A percentile compares a stretch with the other conserved stretches of the same genome.
Evolutionary conservation across 2,113 vertebrate genomes (phyloP).

Genomic region (Nothocercus julius): DNA sequence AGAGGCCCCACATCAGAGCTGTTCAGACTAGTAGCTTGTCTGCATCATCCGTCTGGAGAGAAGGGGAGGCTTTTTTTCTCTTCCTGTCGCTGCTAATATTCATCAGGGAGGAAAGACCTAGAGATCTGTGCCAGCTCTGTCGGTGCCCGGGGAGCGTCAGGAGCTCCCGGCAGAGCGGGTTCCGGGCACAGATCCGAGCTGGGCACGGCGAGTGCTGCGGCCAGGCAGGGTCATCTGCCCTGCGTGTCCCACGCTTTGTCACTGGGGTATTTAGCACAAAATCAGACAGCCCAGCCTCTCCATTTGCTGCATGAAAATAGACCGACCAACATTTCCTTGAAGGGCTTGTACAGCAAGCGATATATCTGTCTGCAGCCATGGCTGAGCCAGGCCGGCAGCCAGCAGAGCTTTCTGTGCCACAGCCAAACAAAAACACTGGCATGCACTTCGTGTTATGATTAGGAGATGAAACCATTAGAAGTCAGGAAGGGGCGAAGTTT

Average conservation of each 20-base stretch:
- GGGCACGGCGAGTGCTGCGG: accelerated
- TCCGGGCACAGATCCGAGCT: neutral
- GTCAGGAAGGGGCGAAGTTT: neutral
- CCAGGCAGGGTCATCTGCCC: neutral
- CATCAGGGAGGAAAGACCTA: accelerated
- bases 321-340: neutral
- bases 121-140: neutral
- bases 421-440: neutral
- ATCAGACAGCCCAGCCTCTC: neutral
- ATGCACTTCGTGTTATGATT: neutral
- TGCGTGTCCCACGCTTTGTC: neutral
- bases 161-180: too few species aligned
- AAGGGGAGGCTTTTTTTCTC: neutral
- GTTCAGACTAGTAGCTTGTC: neutral
- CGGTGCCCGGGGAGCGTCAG: neutral
- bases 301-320: neutral
- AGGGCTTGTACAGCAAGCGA: neutral
- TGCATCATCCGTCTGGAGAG: neutral
- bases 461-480: neutral
- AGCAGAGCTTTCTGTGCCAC: neutral
- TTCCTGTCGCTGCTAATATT: neutral
- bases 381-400: neutral
- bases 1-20: too few species aligned
- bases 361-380: neutral
- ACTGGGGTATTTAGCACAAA: neutral